phyloP scores from a whole-genome alignment of 2,113 vertebrate genomes.

The Oriolus oriolus region DNA sequence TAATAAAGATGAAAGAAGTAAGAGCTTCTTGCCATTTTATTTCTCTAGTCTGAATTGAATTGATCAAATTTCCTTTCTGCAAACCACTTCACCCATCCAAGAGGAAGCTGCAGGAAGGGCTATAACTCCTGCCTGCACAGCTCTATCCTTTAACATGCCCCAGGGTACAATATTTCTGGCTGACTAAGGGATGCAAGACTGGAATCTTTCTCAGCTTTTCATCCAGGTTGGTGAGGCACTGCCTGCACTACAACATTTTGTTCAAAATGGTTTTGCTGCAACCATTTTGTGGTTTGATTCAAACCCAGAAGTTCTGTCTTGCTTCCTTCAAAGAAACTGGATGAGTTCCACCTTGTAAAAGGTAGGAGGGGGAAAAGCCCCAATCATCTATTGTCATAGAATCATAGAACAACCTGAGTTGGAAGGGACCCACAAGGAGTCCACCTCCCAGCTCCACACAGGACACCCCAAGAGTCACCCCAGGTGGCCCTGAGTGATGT shows the following conservation, averaged over 20 bases:
- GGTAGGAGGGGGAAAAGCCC: background rate
- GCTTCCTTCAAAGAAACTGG: background rate
- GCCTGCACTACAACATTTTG: background rate
- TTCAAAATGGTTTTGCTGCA: background rate
- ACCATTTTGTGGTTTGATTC: background rate
- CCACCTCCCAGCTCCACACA: background rate
- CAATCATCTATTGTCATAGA: background rate
- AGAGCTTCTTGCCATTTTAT: background rate
- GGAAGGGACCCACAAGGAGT: background rate
- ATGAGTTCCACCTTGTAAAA: background rate
- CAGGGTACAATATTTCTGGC: background rate
- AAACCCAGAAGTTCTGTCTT: background rate
- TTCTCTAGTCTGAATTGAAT: background rate
- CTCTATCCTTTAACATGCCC: background rate
- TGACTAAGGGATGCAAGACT: background rate
- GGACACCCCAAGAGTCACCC: background rate
- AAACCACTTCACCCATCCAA: background rate
- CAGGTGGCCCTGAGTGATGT: background rate
- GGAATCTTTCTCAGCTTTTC: background rate
- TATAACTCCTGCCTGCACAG: background rate
- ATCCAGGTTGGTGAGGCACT: background rate
- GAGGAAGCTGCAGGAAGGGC: background rate
- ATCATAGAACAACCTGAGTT: background rate
- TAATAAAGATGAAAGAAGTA: background rate
- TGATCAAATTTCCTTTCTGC: background rate